Evolutionary conservation across 2,797 vertebrate genomes (phyloP).

Genomic region (Cheirogaleus major): DNA sequence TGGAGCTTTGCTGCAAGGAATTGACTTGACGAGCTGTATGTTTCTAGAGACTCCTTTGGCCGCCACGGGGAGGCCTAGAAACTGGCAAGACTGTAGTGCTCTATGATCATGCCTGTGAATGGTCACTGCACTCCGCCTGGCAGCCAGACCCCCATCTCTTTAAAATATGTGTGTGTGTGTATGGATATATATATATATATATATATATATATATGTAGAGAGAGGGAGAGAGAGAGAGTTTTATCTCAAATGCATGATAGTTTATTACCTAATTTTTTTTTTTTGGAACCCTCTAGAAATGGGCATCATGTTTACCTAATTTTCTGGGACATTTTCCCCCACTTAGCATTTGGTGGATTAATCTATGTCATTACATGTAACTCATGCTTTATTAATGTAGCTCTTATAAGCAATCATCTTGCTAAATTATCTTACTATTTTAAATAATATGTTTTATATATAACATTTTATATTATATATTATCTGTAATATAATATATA

Average conservation of each 20-base stretch:
- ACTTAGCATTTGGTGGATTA: background rate
- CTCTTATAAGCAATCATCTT: background rate
- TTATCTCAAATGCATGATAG: background rate
- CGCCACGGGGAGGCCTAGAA: background rate
- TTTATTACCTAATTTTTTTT: background rate
- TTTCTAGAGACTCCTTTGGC: background rate
- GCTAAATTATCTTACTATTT: background rate
- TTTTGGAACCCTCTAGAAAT: background rate
- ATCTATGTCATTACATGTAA: background rate
- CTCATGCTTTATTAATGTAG: background rate
- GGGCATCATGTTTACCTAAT: background rate
- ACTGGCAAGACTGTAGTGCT: too few species aligned
- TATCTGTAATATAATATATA: too few species aligned
- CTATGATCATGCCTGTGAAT: too few species aligned
- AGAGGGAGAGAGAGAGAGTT: background rate
- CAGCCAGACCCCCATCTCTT: background rate
- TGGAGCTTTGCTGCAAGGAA: accelerated
- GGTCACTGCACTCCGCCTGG: too few species aligned
- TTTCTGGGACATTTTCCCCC: background rate
- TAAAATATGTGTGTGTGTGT: background rate
- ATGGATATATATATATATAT: too few species aligned
- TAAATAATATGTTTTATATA: background rate
- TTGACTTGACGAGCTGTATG: accelerated
- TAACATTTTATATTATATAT: too few species aligned
- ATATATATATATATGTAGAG: too few species aligned